Evolutionary conservation across 2,113 vertebrate genomes (phyloP), one percentile per base, ranked within the genome.

Genomic region (Puntigrus tetrazona): DNA sequence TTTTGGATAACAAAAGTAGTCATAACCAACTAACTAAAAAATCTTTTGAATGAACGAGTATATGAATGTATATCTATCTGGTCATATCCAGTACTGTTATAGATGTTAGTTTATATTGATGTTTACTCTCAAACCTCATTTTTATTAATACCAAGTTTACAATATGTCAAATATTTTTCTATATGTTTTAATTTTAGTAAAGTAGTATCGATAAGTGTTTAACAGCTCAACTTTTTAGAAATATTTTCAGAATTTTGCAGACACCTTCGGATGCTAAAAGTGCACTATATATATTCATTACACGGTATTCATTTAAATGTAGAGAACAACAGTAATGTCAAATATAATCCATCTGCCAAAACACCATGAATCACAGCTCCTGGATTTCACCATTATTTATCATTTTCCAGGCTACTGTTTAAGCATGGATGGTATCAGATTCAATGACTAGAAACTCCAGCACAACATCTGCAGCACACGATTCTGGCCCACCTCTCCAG

Each of bases 391-490:
- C 13, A 41, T 36, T 29, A 36, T 57, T 84, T 84, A 65, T 34
- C 27, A 45, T 43, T 81, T 67, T 47, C 50, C 7, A 5, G 81
- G 20, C 22, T 63, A 31, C 59, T 43, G 38, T 85, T 69, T 31
- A 11, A 75, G 4, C 20, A 41, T 4, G 27, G 47, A 73, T 2
- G 20, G 20, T 41, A 31, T 47, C 57, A 57, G 63, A 82, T 83
- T 29, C 83, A 82, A 36, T 78, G 76, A 78, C 84, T 50, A 67
- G 52, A 84, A 85, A 65, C 31, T 63, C 25, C n/a, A 55, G 82
- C 61, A 41, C 43, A 45, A 81, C 82, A 86, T 67, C 86, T 79
- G 83, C 75, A 84, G 79, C 61, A 74, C 75, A 25, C 41, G 67
- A 85, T 67, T 82, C 6, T 47, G 61, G 75, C 84, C 45, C 78